Conservation (phyloP, 2,888 invertebrate genomes). For the Pediacus dermestoides region DNA sequence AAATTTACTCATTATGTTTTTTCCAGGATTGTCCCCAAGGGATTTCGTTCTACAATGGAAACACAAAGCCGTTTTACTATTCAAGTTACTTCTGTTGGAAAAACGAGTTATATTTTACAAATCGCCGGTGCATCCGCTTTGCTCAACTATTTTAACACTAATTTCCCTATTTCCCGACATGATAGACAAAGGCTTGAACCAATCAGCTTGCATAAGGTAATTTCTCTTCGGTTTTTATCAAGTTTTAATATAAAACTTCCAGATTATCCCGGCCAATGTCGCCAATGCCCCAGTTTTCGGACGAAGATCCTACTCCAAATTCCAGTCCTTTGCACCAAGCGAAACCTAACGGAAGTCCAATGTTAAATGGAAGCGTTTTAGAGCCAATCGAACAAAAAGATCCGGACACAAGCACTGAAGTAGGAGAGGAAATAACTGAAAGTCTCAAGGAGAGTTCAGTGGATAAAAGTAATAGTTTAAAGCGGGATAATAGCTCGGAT, state of each 20-base stretch:
- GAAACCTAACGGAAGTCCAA: neutral
- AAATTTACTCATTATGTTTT: slow-evolving; percentile 16
- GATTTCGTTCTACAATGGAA: slow-evolving; percentile 81
- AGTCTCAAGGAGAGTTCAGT: slow-evolving; percentile 22
- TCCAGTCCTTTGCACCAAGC: slow-evolving; percentile 37
- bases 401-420: slow-evolving; percentile 31
- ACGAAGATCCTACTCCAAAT: slow-evolving; percentile 47
- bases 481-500: slow-evolving; percentile 68
- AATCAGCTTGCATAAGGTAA: slow-evolving; percentile 78
- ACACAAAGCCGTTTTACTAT: slow-evolving; percentile 87
- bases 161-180: slow-evolving; percentile 88
- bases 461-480: slow-evolving; percentile 53
- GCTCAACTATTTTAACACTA: slow-evolving; percentile 80
- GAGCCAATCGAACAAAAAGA: slow-evolving; percentile 29
- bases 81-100: slow-evolving; percentile 88
- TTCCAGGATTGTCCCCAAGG: slow-evolving; percentile 75
- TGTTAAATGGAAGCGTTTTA: slow-evolving; percentile 18
- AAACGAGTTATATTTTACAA: slow-evolving; percentile 88
- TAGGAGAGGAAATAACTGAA: slow-evolving; percentile 47
- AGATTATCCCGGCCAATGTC: slow-evolving; percentile 70
- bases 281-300: slow-evolving; percentile 64
- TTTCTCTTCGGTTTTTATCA: slow-evolving; percentile 24
- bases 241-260: slow-evolving; percentile 22
- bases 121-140: slow-evolving; percentile 86
- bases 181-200: slow-evolving; percentile 77